Evolutionary conservation across 2,888 invertebrate species (phyloP), one percentile per base, ranked within the genome.

Genomic region (Chymomyza caudatula): DNA sequence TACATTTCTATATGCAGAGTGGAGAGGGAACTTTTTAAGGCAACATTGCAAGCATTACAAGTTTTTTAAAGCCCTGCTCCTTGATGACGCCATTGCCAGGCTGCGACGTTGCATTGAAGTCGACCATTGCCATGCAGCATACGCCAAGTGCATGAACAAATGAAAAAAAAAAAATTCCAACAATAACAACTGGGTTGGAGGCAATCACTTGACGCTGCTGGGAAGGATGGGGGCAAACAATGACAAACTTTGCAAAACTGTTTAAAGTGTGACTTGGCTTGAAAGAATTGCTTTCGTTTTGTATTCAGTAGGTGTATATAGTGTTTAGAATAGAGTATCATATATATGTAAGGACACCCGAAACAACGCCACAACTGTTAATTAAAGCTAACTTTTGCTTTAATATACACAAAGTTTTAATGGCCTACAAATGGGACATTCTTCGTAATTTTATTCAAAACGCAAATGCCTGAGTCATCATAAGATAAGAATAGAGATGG

Each of bases 31-130:
- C n/a, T n/a, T n/a, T n/a, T n/a, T n/a, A 57, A 19, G 43, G 43
- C 49, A 49, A 49, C 49, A 49, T 3, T 19, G 20, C 3, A 2
- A 49, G 72, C 76, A 77, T 72, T 71, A 55, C 15, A 43, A 67
- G 42, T 15, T n/a, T 22, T 80, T 85, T 85, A 85, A 85, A 80
- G 85, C 77, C 56, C 49, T 44, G 52, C 68, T 6, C 23, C 22
- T 68, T 74, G 76, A 72, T 80, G 77, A 73, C 73, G 75, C 67
- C 70, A 78, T 75, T 75, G 75, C 75, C n/a, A 75, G 60, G 11
- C 65, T 71, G 72, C 67, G 67, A 74, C 5, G 25, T 25, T 25
- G 25, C 25, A 11, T 37, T 37, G 29, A 37, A 37, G 29, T 37
- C 11, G 4, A 37, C 29, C 29, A 37, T 11, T n/a, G n/a, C n/a